Evolutionary conservation across 2,888 invertebrate genomes (phyloP), one percentile per base, ranked within the genome.

Genomic region (Eristalinus sepulchralis): DNA sequence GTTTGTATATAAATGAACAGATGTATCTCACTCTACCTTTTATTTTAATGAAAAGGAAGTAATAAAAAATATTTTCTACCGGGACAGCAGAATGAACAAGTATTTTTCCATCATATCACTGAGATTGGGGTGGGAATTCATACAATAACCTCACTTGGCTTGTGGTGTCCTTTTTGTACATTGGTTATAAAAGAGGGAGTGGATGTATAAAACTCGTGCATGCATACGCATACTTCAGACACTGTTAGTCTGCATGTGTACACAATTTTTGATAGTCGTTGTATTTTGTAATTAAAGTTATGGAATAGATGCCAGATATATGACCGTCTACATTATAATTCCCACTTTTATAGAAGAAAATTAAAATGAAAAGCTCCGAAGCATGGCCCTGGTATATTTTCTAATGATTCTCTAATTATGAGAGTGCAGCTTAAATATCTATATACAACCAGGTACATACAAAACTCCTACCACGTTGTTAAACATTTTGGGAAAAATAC

Each of bases 201-300:
- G 68, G 75, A 75, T 71, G 79, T 79, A 80, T 47, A 22, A 80
- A 67, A 60, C 55, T 70, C 39, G 66, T 34, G 71, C 17, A 76
- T 55, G 66, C 71, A 67, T 70, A 68, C 73, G 59, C 55, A 55
- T 75, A 55, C 70, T 67, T 3, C 2, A 31, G 39, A 79, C 71
- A 55, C 9, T 66, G 47, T 75, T 84, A 39, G 80, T 71, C 75
- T 80, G 67, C 71, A 84, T 84, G 71, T 60, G 71, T 66, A 76
- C 57, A 80, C 59, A 67, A 63, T 76, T 76, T 84, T 80, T 75
- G 62, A 27, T 84, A 66, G 62, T 68, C 71, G 62, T 80, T 76
- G 70, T 76, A 76, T 84, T 84, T 84, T 84, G 84, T 84, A 84
- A 84, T 84, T 84, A 72, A 80, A 80, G 80, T 80, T 84, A 80